Percentiles rank a stretch among this genome's conserved stretches.
Conservation (phyloP, 2,888 invertebrate genomes). For the Patella ulyssiponensis region DNA sequence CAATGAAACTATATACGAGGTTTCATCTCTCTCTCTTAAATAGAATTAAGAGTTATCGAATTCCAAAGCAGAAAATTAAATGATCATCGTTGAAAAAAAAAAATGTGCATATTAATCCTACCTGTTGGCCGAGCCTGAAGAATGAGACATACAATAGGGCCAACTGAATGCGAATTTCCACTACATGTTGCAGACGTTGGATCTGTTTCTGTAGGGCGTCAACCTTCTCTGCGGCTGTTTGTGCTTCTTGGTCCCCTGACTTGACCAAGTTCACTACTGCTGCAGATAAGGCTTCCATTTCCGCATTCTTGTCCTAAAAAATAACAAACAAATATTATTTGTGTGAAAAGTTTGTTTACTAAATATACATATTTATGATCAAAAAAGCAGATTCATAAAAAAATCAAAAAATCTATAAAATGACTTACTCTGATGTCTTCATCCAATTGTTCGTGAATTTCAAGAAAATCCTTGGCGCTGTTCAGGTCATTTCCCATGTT, state of each 20-base stretch:
- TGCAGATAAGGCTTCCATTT: slow-evolving; percentile 79
- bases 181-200: slow-evolving; percentile 66
- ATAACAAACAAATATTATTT: neutral
- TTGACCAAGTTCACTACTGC: slow-evolving; percentile 79
- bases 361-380: neutral
- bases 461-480: slow-evolving; percentile 80
- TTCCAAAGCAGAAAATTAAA: too few relatives aligned
- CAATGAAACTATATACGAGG: too few relatives aligned
- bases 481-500: slow-evolving; percentile 79
- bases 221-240: slow-evolving; percentile 67
- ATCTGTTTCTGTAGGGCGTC: slow-evolving; percentile 68
- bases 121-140: slow-evolving; percentile 80
- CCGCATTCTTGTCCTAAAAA: slow-evolving; percentile 70
- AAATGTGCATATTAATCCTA: slow-evolving; percentile 37
- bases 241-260: slow-evolving; percentile 77
- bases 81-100: too few relatives aligned
- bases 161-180: slow-evolving; percentile 77
- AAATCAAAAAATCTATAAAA: slow-evolving; percentile 10
- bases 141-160: slow-evolving; percentile 81
- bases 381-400: neutral
- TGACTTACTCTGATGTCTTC: slow-evolving; percentile 80
- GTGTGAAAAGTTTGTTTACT: too few relatives aligned
- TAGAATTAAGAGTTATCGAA: too few relatives aligned
- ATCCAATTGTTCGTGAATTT: slow-evolving; percentile 81
- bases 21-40: too few relatives aligned